Evolutionary conservation across 2,113 vertebrate genomes (phyloP), one percentile per base, ranked within the genome.

Genomic region (Zeus faber): DNA sequence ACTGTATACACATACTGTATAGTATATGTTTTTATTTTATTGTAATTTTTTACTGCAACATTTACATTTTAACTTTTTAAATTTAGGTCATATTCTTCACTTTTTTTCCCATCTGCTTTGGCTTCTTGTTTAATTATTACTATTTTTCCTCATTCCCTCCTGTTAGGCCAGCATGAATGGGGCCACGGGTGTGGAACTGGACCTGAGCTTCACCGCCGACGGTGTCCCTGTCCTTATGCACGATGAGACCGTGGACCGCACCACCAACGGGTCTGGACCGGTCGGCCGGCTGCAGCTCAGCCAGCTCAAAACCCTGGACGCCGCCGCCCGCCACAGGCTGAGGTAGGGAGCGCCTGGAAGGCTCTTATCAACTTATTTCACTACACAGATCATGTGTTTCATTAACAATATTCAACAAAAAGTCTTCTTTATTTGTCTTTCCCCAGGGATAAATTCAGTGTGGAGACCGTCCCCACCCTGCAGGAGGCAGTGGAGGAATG

Each of bases 171-270:
- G 94, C 74, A 80, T 89, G 68, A 96, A 98, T 33, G 91, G 93
- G 58, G 96, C 95, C 9, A 84, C 84, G 0, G 95, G 91, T 1
- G 95, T 98, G 62, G 93, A 97, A 75, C 39, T 98, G 84, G 96
- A 98, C 72, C 35, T 98, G 67, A 93, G 93, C 58, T 96, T 97
- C 57, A 95, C 93, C 0, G 88, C 89, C 0, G 95, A 98, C 0
- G 92, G 93, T 10, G 73, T 96, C 48, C 88, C 96, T 7, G 79
- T 98, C 27, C 78, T 98, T 44, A 98, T 98, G 95, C 95, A 96
- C 0, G 96, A 98, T 22, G 89, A 89, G n/a, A 95, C 93, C 0
- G 91, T 98, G 0, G 94, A 98, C 6, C 91, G 96, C 59, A 98
- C 96, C 17, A 98, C 96, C 1, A 91, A 98, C 27, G 93, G 95